These are phyloP conservation scores for Eueremaeus valkanovi DNA, from an alignment of 2,888 invertebrate species.

Conservation along the genomic window DNA sequence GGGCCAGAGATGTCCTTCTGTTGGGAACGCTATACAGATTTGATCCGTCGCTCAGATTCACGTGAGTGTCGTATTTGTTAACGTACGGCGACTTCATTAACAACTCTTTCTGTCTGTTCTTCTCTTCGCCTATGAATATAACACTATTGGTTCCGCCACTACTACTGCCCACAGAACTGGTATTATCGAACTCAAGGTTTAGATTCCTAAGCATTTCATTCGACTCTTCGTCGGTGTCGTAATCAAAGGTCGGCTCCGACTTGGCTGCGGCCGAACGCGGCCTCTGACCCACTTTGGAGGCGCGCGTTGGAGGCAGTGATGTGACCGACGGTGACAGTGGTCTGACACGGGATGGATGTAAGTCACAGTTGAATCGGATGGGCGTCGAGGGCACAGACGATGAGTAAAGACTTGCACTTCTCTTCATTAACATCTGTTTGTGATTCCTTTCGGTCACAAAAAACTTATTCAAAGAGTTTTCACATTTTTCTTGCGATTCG, in stretches of 20 bases:
- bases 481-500: constrained; percentile 35
- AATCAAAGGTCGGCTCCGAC: constrained; percentile 13
- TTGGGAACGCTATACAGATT: constrained; percentile 53
- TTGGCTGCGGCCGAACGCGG: constrained; percentile 30
- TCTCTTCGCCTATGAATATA: neutral
- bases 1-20: constrained; percentile 52
- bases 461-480: constrained; percentile 26
- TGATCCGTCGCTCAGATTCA: constrained; percentile 44
- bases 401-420: constrained; percentile 28
- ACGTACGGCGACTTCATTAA: constrained; percentile 33
- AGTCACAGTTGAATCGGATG: neutral
- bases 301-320: neutral
- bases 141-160: constrained; percentile 18
- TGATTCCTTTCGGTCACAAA: constrained; percentile 16
- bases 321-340: constrained; percentile 16
- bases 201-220: constrained; percentile 22
- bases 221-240: constrained; percentile 32
- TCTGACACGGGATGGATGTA: neutral
- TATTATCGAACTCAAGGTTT: neutral
- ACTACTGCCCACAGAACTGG: neutral
- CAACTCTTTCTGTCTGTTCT: neutral
- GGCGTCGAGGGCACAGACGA: constrained; percentile 11
- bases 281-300: neutral
- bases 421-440: neutral
- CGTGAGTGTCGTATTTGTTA: constrained; percentile 47